These are phyloP conservation scores for Onthophagus sagittarius DNA, from an alignment of 2,888 invertebrate species.

Conservation along the genomic window DNA sequence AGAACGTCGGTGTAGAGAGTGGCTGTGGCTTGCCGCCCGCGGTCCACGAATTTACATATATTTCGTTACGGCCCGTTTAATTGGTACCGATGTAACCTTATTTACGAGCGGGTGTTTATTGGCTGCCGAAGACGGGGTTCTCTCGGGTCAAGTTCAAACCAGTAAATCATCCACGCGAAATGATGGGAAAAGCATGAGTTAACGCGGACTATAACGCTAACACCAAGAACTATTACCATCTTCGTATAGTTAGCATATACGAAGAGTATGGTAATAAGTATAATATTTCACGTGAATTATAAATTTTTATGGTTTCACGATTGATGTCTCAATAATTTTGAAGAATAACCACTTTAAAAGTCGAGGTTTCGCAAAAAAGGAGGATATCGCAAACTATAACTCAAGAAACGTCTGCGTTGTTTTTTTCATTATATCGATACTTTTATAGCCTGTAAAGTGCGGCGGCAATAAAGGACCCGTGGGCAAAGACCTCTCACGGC, in stretches of 20 bases:
- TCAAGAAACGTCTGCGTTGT: neutral
- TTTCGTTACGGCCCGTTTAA: constrained; percentile 11
- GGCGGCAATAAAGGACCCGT: constrained; percentile 14
- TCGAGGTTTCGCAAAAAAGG: neutral
- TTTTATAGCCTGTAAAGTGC: constrained; percentile 22
- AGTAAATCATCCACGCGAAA: neutral
- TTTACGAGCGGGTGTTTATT: constrained; percentile 8
- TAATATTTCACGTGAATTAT: too few species aligned
- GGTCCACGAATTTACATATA: constrained; percentile 15
- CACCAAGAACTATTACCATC: neutral
- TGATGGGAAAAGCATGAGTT: neutral
- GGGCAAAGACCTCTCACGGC: constrained; percentile 1
- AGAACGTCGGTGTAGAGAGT: too few species aligned
- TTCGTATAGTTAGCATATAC: too few species aligned
- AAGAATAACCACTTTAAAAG: too few species aligned
- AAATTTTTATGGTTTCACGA: too few species aligned
- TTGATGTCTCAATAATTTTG: too few species aligned
- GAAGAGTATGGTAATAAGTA: too few species aligned
- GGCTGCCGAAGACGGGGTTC: neutral
- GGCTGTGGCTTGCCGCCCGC: constrained; percentile 1
- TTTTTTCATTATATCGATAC: constrained; percentile 18
- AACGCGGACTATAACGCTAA: neutral
- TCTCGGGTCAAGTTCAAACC: neutral
- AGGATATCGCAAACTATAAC: neutral
- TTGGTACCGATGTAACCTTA: constrained; percentile 29